Conservation (phyloP, 2,113 vertebrate species). For the Girardinichthys multiradiatus region DNA sequence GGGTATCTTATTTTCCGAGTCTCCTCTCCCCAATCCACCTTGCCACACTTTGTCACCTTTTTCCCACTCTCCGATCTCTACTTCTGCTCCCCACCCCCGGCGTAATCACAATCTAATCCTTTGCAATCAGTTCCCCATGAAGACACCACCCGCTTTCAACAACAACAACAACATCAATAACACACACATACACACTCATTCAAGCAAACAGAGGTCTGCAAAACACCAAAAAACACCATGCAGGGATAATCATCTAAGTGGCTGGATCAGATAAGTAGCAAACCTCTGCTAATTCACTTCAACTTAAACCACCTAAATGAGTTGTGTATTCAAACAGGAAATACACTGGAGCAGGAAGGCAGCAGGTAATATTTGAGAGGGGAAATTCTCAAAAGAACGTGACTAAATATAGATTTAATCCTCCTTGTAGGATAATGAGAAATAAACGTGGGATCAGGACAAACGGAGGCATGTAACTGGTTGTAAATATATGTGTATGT, state of each 20-base stretch:
- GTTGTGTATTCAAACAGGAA: constrained; percentile 2
- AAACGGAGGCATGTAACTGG: constrained; percentile 31
- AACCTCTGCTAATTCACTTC: not conserved
- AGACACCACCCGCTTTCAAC: constrained; percentile 23
- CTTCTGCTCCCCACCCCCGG: constrained; percentile 15
- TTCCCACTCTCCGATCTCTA: constrained; percentile 5
- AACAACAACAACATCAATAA: constrained; percentile 6
- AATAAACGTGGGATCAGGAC: constrained; percentile 65
- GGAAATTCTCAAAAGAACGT: constrained; percentile 62
- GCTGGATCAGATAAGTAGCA: not conserved
- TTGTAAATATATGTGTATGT: constrained; percentile 20
- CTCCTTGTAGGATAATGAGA: constrained; percentile 66
- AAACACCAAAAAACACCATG: constrained; percentile 22
- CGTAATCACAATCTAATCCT: constrained; percentile 60
- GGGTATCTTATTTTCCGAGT: constrained; percentile 10
- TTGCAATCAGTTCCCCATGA: constrained; percentile 49
- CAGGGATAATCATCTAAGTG: constrained; percentile 1
- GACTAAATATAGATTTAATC: constrained; percentile 54
- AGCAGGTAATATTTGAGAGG: not conserved
- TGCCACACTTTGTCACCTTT: constrained; percentile 22
- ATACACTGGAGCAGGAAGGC: not conserved
- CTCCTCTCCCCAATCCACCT: constrained; percentile 15
- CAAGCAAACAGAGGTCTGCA: constrained; percentile 27
- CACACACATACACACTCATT: not conserved
- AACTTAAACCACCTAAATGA: constrained; percentile 1